Conservation (phyloP, 2,113 vertebrate species). For the Tenebrosternarchus preto region DNA sequence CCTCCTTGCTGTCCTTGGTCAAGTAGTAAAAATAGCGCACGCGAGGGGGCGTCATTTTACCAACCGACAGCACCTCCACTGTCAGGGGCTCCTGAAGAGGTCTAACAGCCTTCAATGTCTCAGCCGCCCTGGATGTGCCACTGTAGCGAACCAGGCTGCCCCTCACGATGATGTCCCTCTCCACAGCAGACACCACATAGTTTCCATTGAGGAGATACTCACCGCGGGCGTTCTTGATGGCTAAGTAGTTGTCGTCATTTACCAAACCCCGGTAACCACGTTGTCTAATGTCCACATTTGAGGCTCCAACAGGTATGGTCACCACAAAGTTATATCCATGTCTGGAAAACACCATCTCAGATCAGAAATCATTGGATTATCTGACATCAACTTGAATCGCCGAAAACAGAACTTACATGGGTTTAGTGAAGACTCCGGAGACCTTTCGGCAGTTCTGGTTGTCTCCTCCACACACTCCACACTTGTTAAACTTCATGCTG, state of each 20-base stretch:
- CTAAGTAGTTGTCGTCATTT: constrained; percentile 95
- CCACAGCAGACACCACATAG: constrained; percentile 91
- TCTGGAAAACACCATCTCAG: constrained; percentile 70
- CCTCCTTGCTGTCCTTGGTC: constrained; percentile 83
- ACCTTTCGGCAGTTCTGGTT: constrained; percentile 94
- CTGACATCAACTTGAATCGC: neutral
- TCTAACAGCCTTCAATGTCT: constrained; percentile 86
- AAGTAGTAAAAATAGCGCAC: constrained; percentile 97
- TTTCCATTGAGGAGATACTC: constrained; percentile 93
- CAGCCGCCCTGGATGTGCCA: constrained; percentile 83
- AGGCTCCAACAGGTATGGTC: constrained; percentile 86
- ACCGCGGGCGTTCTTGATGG: constrained; percentile 86
- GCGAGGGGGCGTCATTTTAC: constrained; percentile 95
- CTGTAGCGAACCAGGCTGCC: constrained; percentile 91
- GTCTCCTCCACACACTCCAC: constrained; percentile 93
- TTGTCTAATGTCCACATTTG: constrained; percentile 92
- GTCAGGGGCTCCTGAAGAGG: constrained; percentile 89
- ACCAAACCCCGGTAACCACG: constrained; percentile 90
- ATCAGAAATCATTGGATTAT: neutral
- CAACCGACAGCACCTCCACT: constrained; percentile 93
- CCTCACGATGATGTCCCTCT: constrained; percentile 88
- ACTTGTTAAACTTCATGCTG: constrained; percentile 94
- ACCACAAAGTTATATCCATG: constrained; percentile 98
- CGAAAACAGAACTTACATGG: constrained; percentile 80
- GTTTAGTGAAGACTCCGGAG: constrained; percentile 94